phyloP scores from a whole-genome alignment of 1,140 invertebrate genomes.

The Platorchestia sp. region DNA sequence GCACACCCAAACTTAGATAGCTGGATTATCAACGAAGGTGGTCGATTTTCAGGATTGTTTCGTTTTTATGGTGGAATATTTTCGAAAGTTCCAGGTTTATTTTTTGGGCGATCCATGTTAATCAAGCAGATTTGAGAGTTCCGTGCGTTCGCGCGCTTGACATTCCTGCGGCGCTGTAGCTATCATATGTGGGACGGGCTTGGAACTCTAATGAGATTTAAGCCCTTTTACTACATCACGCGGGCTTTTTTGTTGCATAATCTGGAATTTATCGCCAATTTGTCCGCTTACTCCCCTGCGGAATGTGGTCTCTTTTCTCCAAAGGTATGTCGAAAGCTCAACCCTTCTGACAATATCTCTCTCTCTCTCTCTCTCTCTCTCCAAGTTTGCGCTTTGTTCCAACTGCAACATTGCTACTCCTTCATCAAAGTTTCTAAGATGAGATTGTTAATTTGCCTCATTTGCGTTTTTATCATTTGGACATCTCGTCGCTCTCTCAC shows the following conservation, averaged over 20 bases:
- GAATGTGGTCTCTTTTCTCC: constrained; percentile 54
- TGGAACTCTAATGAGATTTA: constrained; percentile 44
- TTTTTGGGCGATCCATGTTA: constrained; percentile 3
- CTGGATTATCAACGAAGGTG: not conserved
- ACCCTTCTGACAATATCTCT: not conserved
- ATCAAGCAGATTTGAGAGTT: constrained; percentile 38
- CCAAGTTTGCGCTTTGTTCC: not conserved
- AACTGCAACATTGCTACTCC: not conserved
- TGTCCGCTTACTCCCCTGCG: constrained; percentile 15
- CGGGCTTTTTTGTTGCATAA: constrained; percentile 42
- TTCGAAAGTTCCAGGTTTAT: constrained; percentile 19
- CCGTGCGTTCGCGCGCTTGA: not conserved
- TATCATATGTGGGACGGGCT: not conserved
- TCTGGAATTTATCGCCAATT: constrained; percentile 49
- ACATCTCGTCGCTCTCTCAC: not conserved
- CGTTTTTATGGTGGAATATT: not conserved
- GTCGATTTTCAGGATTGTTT: not conserved
- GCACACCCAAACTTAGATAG: not conserved
- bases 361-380: not conserved
- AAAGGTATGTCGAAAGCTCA: constrained; percentile 32
- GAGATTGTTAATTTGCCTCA: not conserved
- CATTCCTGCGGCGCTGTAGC: constrained; percentile 20
- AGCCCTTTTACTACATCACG: constrained; percentile 25
- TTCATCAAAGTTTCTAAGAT: not conserved
- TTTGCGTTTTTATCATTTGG: not conserved